A percentile compares a stretch with the other conserved stretches of the same genome.
Evolutionary conservation across 2,888 invertebrate genomes (phyloP).

Genomic region (Tetramorium bicarinatum): DNA sequence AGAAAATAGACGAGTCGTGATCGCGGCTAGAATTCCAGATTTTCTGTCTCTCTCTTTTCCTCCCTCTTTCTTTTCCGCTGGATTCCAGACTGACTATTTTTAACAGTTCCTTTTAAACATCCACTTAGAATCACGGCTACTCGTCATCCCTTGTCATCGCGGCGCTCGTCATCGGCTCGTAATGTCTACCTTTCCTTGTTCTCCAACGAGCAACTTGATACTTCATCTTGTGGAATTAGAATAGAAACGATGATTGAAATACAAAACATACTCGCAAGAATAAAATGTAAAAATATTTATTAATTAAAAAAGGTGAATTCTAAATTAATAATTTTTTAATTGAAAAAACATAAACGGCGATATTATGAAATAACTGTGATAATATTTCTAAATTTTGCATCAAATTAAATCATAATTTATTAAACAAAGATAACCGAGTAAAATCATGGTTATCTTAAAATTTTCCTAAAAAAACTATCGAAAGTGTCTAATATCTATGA

Average conservation of each 20-base stretch:
- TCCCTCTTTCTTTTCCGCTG: constrained; percentile 49
- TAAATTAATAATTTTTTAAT: neutral
- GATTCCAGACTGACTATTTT: constrained; percentile 70
- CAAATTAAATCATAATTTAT: neutral
- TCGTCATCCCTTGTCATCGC: constrained; percentile 53
- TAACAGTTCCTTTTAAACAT: constrained; percentile 64
- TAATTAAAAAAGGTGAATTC: neutral
- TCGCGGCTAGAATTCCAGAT: constrained; percentile 44
- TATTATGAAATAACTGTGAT: neutral
- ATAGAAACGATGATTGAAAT: neutral
- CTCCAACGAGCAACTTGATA: constrained; percentile 24
- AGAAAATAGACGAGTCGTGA: constrained; percentile 50
- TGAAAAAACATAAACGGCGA: neutral
- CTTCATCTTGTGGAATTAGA: neutral
- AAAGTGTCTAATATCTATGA: neutral
- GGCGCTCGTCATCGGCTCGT: constrained; percentile 44
- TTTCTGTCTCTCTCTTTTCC: constrained; percentile 16
- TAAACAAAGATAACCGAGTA: neutral
- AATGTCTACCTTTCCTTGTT: neutral
- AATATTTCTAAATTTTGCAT: neutral
- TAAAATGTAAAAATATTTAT: neutral
- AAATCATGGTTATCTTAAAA: neutral
- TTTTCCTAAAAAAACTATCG: neutral
- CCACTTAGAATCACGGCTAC: constrained; percentile 49
- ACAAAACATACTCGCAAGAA: neutral